These are phyloP conservation scores for Rhabdophis nuchalis DNA, from an alignment of 2,797 vertebrate species.

Conservation along the genomic window DNA sequence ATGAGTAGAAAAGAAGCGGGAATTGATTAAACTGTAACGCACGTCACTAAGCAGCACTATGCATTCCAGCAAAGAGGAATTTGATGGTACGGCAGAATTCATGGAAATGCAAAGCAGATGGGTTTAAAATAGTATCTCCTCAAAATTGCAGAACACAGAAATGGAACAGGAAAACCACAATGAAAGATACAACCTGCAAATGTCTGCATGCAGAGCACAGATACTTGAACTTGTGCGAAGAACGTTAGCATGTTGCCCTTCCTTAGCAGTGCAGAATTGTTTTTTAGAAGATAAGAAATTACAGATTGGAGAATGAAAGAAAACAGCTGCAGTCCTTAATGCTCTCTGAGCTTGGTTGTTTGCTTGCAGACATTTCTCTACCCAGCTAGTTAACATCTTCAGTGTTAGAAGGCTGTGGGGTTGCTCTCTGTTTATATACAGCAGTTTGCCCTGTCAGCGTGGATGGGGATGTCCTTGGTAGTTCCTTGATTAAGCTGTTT, in stretches of 20 bases:
- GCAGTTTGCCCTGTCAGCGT: neutral
- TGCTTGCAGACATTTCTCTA: neutral
- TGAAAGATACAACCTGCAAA: neutral
- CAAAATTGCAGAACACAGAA: conserved; percentile 18
- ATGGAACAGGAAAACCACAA: neutral
- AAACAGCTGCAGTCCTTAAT: neutral
- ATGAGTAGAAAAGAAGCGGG: neutral
- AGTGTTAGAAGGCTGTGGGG: neutral
- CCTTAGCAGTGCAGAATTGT: neutral
- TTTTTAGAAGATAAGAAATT: neutral
- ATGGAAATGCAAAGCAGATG: conserved; percentile 56
- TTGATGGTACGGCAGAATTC: conserved; percentile 32
- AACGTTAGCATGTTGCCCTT: neutral
- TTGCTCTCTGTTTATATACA: neutral
- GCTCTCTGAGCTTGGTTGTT: neutral
- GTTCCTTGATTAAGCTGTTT: neutral
- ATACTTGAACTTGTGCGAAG: neutral
- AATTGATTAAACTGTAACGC: conserved; percentile 49
- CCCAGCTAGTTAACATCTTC: neutral
- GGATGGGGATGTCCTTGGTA: neutral
- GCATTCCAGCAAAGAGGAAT: conserved; percentile 33
- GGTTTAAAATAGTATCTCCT: neutral
- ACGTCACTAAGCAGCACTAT: neutral
- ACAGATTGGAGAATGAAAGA: neutral
- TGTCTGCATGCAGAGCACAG: neutral